Evolutionary conservation across 2,888 invertebrate genomes (phyloP).

Genomic region (Diplazon laetatorius): DNA sequence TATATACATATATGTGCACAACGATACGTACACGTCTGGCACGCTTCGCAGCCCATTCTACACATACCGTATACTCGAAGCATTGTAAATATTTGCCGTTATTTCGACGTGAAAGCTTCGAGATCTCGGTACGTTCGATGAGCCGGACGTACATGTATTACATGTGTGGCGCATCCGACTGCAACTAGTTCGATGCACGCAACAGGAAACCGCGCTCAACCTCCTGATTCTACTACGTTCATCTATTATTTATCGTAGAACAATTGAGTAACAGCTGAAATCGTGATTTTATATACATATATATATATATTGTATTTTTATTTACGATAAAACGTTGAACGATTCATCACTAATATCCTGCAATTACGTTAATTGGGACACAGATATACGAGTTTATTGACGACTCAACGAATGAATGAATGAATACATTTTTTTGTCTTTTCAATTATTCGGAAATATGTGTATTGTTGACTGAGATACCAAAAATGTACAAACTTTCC

Average conservation of each 20-base stretch:
- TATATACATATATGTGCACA: constrained; percentile 20
- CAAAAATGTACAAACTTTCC: no score
- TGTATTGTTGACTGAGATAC: no score
- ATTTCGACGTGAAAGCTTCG: constrained; percentile 64
- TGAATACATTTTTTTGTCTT: no score
- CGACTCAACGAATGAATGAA: not conserved
- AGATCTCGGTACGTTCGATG: constrained; percentile 35
- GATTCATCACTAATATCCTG: not conserved
- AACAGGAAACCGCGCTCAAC: constrained; percentile 56
- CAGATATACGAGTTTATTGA: not conserved
- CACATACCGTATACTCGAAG: constrained; percentile 38
- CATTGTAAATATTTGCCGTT: constrained; percentile 71
- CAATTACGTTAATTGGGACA: not conserved
- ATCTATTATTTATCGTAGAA: constrained; percentile 29
- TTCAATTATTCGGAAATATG: no score
- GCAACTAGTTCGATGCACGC: constrained; percentile 31
- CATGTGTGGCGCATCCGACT: constrained; percentile 7
- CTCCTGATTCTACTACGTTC: constrained; percentile 19
- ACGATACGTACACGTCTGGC: not conserved
- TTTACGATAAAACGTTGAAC: no score
- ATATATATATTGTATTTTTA: no score
- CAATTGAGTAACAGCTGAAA: not conserved
- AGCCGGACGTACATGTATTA: not conserved
- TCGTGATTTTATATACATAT: not conserved
- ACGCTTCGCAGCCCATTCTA: constrained; percentile 39